Conservation (phyloP, 2,888 invertebrate species). For the Carpatolechia fugitivella region DNA sequence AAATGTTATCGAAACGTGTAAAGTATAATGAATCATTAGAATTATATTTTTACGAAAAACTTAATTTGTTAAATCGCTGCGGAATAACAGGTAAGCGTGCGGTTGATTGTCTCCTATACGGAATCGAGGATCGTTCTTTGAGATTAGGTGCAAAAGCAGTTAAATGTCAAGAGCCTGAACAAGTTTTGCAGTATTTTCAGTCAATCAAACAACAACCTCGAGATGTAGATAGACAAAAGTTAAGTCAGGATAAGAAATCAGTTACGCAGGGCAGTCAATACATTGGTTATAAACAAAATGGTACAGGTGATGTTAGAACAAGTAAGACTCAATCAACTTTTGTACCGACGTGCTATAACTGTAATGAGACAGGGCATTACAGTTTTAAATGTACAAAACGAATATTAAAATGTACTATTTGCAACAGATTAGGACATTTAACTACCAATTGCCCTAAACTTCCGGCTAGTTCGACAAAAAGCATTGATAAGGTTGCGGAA, state of each 20-base stretch:
- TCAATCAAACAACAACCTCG: neutral
- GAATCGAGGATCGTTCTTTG: slow-evolving; percentile 16
- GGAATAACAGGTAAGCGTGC: slow-evolving; percentile 18
- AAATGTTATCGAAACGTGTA: slow-evolving; percentile 19
- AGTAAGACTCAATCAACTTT: neutral
- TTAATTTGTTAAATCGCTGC: slow-evolving; percentile 20
- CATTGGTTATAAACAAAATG: neutral
- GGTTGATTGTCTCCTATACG: slow-evolving; percentile 18
- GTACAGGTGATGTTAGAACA: neutral
- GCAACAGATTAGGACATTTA: slow-evolving; percentile 13
- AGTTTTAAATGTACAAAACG: slow-evolving; percentile 13
- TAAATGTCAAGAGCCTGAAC: slow-evolving; percentile 11
- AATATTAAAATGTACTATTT: slow-evolving; percentile 10
- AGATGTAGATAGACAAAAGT: too few relatives aligned
- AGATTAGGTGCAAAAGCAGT: slow-evolving; percentile 20
- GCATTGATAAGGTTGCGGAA: neutral
- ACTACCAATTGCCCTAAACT: neutral
- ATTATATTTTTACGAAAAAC: too few relatives aligned
- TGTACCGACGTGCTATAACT: slow-evolving; percentile 2
- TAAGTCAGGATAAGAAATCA: neutral
- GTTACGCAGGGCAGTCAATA: neutral
- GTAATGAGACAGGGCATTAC: slow-evolving; percentile 12
- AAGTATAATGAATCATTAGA: slow-evolving; percentile 19
- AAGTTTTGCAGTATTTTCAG: too few relatives aligned
- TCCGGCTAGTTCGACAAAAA: neutral